phyloP scores from a whole-genome alignment of 2,113 vertebrate genomes.

The Eudorcas thomsonii region DNA sequence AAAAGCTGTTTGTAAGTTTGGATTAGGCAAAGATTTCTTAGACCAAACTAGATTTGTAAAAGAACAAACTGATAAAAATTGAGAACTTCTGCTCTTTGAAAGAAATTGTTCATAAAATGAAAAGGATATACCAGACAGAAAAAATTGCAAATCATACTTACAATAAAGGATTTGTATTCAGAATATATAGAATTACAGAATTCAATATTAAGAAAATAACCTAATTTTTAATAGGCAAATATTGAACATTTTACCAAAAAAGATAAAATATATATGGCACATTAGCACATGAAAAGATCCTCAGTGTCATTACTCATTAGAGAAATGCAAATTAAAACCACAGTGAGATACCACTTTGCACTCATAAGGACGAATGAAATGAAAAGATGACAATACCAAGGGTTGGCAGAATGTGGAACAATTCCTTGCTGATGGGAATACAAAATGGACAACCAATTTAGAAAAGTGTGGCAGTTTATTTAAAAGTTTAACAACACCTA shows the following conservation, averaged over 20 bases:
- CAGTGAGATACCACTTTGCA: not conserved
- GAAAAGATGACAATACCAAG: not conserved
- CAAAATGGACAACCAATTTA: not conserved
- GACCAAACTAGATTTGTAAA: not conserved
- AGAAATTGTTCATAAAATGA: not conserved
- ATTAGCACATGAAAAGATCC: not conserved
- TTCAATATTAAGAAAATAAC: not conserved
- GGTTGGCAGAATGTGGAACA: not conserved
- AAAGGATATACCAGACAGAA: not conserved
- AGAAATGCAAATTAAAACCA: not conserved
- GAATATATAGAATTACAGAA: not conserved
- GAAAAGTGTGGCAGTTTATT: not conserved
- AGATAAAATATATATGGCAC: not conserved
- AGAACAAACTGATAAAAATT: not conserved
- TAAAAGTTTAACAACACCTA: not conserved
- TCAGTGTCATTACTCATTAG: not conserved
- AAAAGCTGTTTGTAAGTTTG: conserved; percentile 1
- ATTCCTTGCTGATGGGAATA: not conserved
- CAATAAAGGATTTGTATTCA: not conserved
- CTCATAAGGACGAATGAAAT: not conserved
- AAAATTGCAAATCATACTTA: not conserved
- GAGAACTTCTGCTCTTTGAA: not conserved
- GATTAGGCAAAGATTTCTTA: not conserved
- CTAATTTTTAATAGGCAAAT: not conserved
- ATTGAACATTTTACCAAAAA: not conserved